These are phyloP conservation scores for Enteromius anoplus DNA, from an alignment of 2,797 vertebrate genomes.

Conservation along the genomic window DNA sequence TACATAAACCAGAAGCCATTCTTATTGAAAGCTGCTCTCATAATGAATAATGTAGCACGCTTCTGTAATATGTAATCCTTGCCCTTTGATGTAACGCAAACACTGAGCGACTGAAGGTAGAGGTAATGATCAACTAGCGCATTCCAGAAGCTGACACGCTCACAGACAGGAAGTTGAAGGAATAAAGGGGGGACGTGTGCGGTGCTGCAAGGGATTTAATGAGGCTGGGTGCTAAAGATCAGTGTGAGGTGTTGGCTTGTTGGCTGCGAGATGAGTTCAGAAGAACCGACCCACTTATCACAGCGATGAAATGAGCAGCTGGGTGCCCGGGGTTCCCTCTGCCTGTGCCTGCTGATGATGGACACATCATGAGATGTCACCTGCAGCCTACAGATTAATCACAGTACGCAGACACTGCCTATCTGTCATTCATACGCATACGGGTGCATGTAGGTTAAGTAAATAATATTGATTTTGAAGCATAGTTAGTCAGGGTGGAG, in stretches of 20 bases:
- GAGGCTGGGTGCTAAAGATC: constrained; percentile 35
- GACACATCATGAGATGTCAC: constrained; percentile 33
- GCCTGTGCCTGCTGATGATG: constrained; percentile 32
- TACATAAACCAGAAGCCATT: constrained; percentile 3
- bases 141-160: constrained; percentile 22
- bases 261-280: constrained; percentile 20
- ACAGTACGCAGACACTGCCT: not conserved
- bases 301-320: constrained; percentile 36
- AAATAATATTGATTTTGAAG: not conserved
- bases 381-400: constrained; percentile 37
- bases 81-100: constrained; percentile 34
- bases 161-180: constrained; percentile 30
- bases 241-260: not conserved
- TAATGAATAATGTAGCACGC: not conserved
- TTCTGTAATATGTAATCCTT: constrained; percentile 25
- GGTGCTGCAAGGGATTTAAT: constrained; percentile 40
- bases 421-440: not conserved
- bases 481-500: not conserved
- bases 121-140: constrained; percentile 35
- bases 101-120: constrained; percentile 30
- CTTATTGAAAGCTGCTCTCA: not conserved
- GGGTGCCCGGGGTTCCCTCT: not conserved
- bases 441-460: not conserved
- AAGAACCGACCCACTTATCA: constrained; percentile 47
- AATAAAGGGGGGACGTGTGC: constrained; percentile 2